Percentiles rank a stretch among this genome's conserved stretches.
Evolutionary conservation across 2,888 invertebrate genomes (phyloP).

Genomic region (Ectemnius continuus): DNA sequence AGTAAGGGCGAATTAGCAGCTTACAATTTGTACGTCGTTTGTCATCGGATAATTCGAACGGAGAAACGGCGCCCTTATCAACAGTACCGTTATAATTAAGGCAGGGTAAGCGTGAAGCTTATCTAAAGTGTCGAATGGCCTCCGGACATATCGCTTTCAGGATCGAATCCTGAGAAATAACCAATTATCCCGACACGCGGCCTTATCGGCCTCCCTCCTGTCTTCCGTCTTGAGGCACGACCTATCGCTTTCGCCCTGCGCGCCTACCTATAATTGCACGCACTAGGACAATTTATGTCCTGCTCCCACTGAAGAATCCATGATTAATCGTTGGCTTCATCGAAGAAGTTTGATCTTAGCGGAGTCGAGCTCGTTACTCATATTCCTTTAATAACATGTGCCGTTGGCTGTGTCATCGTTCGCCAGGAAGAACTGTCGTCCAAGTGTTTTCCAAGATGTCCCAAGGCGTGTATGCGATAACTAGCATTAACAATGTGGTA

Average conservation of each 20-base stretch:
- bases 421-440: neutral
- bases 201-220: slow-evolving; percentile 30
- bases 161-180: slow-evolving; percentile 51
- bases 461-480: neutral
- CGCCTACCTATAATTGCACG: slow-evolving; percentile 35
- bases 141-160: slow-evolving; percentile 25
- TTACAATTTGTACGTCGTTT: no score
- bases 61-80: slow-evolving; percentile 46
- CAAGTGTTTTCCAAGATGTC: neutral
- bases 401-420: neutral
- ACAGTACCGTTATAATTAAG: slow-evolving; percentile 55
- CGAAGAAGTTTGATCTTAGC: neutral
- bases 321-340: neutral
- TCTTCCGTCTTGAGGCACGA: neutral
- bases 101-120: slow-evolving; percentile 29
- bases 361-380: neutral
- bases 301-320: neutral
- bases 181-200: slow-evolving; percentile 52
- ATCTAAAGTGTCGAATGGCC: slow-evolving; percentile 30
- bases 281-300: slow-evolving; percentile 13
- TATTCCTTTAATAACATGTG: neutral
- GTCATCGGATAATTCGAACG: slow-evolving; percentile 12
- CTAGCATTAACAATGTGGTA: neutral
- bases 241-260: slow-evolving; percentile 24
- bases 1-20: no score